These are phyloP conservation scores for Champsocephalus esox DNA, from an alignment of 2,797 vertebrate species.

Conservation along the genomic window DNA sequence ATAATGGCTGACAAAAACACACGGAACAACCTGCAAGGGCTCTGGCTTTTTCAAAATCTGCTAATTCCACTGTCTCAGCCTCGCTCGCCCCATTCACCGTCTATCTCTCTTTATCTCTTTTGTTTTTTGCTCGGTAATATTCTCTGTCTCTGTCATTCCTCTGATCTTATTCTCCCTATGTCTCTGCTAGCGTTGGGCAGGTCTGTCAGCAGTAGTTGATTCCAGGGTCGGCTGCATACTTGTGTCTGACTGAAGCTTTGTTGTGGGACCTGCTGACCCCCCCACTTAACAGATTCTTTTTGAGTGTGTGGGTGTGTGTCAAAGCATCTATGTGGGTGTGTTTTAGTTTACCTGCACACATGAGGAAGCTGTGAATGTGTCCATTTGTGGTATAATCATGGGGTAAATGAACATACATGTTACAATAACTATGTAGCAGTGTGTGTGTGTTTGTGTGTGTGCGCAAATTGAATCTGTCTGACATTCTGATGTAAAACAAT, in stretches of 20 bases:
- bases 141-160: slow-evolving; percentile 18
- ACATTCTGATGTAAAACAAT: slow-evolving; percentile 57
- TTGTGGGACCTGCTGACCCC: slow-evolving; percentile 62
- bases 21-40: slow-evolving; percentile 66
- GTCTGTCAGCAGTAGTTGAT: slow-evolving; percentile 73
- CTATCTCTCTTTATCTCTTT: slow-evolving; percentile 30
- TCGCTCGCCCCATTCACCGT: slow-evolving; percentile 29
- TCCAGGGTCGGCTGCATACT: slow-evolving; percentile 62
- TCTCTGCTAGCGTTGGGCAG: slow-evolving; percentile 42
- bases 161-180: slow-evolving; percentile 45
- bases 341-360: slow-evolving; percentile 11
- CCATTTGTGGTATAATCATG: slow-evolving; percentile 8
- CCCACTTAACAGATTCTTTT: slow-evolving; percentile 47
- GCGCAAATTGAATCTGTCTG: slow-evolving; percentile 39
- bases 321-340: slow-evolving; percentile 11
- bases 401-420: neutral
- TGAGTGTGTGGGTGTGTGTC: slow-evolving; percentile 20
- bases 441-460: slow-evolving; percentile 16
- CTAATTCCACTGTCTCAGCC: slow-evolving; percentile 65
- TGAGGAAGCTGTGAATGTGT: slow-evolving; percentile 8
- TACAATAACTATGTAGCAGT: neutral
- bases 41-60: slow-evolving; percentile 62
- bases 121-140: slow-evolving; percentile 11
- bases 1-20: slow-evolving; percentile 73
- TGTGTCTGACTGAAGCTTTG: slow-evolving; percentile 71